A percentile compares a stretch with the other conserved stretches of the same genome.
These are phyloP conservation scores for Zapus hudsonius DNA, from an alignment of 2,113 vertebrate genomes.

Conservation along the genomic window DNA sequence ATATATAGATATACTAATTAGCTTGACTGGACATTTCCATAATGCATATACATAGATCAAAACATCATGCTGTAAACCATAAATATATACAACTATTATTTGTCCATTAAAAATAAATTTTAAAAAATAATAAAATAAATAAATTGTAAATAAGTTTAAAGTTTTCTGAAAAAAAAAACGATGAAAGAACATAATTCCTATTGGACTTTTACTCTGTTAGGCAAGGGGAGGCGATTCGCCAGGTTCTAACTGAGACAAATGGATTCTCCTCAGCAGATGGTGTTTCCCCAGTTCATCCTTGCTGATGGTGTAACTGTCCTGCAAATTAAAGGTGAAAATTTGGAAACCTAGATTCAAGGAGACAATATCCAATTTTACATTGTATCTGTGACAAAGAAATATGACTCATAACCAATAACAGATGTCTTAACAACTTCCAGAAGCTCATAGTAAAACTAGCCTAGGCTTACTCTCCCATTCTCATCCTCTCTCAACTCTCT, in stretches of 20 bases:
- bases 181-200: not conserved
- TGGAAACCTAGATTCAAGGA: not conserved
- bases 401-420: not conserved
- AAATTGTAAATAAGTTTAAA: too few relatives aligned
- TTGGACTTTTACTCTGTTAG: not conserved
- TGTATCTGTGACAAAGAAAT: not conserved
- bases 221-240: not conserved
- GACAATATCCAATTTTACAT: not conserved
- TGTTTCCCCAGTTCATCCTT: not conserved
- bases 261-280: not conserved
- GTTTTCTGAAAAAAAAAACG: not conserved
- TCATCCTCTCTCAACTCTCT: too few relatives aligned
- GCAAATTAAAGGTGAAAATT: not conserved
- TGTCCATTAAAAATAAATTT: not conserved
- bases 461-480: not conserved
- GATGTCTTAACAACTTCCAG: not conserved
- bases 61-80: not conserved
- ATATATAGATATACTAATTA: not conserved
- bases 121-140: too few relatives aligned
- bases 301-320: not conserved
- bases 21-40: not conserved
- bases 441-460: not conserved
- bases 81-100: not conserved
- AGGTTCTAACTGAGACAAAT: not conserved
- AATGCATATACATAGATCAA: not conserved